phyloP scores from a whole-genome alignment of 1,140 invertebrate genomes.

The Lysiphlebus fabarum region DNA sequence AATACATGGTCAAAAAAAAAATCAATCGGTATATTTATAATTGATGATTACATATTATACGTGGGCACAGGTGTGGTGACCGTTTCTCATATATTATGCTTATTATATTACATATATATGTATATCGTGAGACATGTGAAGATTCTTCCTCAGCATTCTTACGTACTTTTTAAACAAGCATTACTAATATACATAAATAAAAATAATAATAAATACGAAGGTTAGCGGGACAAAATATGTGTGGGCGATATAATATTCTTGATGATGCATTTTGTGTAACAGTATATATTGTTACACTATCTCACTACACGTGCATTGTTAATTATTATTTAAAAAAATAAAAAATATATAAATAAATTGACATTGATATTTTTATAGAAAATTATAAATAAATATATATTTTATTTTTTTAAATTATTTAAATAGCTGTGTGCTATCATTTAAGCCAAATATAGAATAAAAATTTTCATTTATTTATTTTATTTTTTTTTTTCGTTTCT shows the following conservation, averaged over 20 bases:
- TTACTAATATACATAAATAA: slow-evolving; percentile 10
- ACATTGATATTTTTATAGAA: neutral
- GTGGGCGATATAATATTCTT: slow-evolving; percentile 17
- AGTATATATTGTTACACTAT: slow-evolving; percentile 12
- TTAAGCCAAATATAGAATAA: too few species aligned
- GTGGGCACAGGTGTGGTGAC: too few species aligned
- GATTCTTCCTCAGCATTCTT: slow-evolving; percentile 24
- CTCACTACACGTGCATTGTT: neutral
- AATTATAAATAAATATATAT: neutral
- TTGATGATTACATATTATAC: too few species aligned
- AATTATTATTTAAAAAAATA: too few species aligned
- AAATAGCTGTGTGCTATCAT: too few species aligned
- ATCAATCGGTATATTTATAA: too few species aligned
- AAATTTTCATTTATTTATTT: too few species aligned
- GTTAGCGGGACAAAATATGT: slow-evolving; percentile 19
- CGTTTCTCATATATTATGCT: too few species aligned
- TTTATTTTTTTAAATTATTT: too few species aligned
- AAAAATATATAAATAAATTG: neutral
- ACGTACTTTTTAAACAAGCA: slow-evolving; percentile 5
- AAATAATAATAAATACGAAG: slow-evolving; percentile 7
- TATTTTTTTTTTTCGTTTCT: slow-evolving; percentile 4
- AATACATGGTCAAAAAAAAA: too few species aligned
- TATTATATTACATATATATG: slow-evolving; percentile 10
- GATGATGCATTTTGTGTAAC: slow-evolving; percentile 17
- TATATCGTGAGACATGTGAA: slow-evolving; percentile 8